A percentile compares a stretch with the other conserved stretches of the same genome.
phyloP scores from a whole-genome alignment of 2,113 vertebrate species.

The Penelope pileata region DNA sequence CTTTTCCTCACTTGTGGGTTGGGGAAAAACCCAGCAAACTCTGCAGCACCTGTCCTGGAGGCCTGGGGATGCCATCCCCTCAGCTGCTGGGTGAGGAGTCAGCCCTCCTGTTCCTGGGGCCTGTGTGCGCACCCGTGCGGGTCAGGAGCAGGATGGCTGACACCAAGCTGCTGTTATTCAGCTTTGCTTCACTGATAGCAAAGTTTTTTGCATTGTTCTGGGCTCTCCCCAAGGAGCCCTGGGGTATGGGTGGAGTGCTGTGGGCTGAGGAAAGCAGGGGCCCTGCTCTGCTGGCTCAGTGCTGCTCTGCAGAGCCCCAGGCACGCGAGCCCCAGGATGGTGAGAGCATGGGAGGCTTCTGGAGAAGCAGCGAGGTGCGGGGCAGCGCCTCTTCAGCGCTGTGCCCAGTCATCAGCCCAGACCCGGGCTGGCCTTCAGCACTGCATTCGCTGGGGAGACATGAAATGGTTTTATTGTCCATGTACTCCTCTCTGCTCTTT shows the following conservation, averaged over 20 bases:
- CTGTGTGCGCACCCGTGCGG: not conserved
- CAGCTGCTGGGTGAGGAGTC: not conserved
- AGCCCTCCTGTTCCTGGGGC: not conserved
- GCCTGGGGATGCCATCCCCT: not conserved
- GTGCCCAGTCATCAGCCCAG: not conserved
- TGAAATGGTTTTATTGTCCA: not conserved
- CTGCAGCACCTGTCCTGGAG: not conserved
- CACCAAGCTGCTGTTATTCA: not conserved
- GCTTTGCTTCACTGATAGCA: not conserved
- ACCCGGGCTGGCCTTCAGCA: not conserved
- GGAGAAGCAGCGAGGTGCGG: not conserved
- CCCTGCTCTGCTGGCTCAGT: not conserved
- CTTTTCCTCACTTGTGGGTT: not conserved
- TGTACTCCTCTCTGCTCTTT: not conserved
- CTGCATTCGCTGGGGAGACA: not conserved
- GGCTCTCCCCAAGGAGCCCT: not conserved
- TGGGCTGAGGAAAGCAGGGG: not conserved
- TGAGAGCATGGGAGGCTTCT: not conserved
- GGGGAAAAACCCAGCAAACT: not conserved
- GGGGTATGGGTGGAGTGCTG: not conserved
- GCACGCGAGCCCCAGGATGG: not conserved
- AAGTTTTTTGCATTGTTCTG: not conserved
- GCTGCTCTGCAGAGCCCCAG: rapidly evolving
- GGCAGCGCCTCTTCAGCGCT: not conserved
- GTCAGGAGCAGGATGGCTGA: not conserved